Evolutionary conservation across 1,140 invertebrate genomes (phyloP), one percentile per base, ranked within the genome.

Genomic region (Listronotus oregonensis): DNA sequence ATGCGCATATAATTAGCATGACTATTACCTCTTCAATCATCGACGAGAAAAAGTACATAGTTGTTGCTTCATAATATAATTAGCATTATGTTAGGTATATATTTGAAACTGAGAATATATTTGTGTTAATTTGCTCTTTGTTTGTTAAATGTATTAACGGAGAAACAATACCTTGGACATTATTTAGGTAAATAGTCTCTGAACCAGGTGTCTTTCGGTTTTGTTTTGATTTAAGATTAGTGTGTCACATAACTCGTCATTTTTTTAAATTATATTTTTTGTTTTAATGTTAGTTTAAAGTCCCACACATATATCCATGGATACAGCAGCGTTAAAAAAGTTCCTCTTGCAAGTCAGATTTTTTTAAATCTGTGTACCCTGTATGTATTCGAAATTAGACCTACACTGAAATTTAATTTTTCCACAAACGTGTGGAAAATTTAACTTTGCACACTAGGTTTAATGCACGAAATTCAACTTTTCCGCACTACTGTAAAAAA

Each of bases 1-100:
- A 58, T 58, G 56, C 56, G 56, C 56, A 58, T 58, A 58, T 46
- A 58, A 58, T 58, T 58, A 58, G 15, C 56, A 58, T 58, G 18
- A 6, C 40, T 42, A 58, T 58, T 58, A 58, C 43, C 56, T 58
- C 56, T 46, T 58, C 56, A 42, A 55, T 55, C 52, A 55, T 44
- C 15, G 43, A 47, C 17, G 10, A 17, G n/a, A 27, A 31, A 58
- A 44, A 58, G 7, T 34, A 47, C 56, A 58, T 27, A 21, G n/a
- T 15, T 11, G 40, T 58, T 58, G 56, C 56, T 46, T 58, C 17
- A 58, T 46, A 34, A 31, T 55, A 37, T 58, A 58, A 58, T 58
- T 58, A 58, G 42, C 56, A 58, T 58, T 55, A 42, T 12, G n/a
- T 39, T 40, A 42, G 40, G 44, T 44, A 21, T 18, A 58, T 15